Evolutionary conservation across 2,113 vertebrate species (phyloP).

Genomic region (Miniopterus natalensis): DNA sequence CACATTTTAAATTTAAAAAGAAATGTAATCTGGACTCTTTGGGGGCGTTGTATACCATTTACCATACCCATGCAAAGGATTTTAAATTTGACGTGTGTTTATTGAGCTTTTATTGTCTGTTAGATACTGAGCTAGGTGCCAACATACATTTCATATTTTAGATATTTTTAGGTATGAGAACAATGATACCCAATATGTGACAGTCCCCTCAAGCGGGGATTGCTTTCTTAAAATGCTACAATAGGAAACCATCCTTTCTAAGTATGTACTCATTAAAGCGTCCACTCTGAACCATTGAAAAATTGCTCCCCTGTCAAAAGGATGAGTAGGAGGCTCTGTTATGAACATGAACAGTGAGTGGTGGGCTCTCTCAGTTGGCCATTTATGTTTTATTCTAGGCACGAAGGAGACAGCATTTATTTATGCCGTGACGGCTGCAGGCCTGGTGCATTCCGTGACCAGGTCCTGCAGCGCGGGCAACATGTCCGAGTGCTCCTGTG

Average conservation of each 20-base stretch:
- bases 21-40: not conserved
- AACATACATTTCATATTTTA: not conserved
- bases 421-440: slow-evolving; percentile 93
- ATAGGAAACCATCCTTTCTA: not conserved
- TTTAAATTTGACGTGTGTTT: slow-evolving; percentile 10
- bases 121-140: not conserved
- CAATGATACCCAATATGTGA: not conserved
- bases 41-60: not conserved
- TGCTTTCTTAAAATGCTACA: slow-evolving; percentile 19
- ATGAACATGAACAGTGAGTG: not conserved
- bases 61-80: not conserved
- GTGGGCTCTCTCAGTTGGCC: not conserved
- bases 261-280: not conserved
- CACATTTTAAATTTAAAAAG: slow-evolving; percentile 15
- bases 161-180: not conserved
- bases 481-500: slow-evolving; percentile 96
- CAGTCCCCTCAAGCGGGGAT: not conserved
- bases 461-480: slow-evolving; percentile 96
- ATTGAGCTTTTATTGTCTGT: not conserved
- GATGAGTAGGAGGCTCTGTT: not conserved
- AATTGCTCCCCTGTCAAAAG: not conserved
- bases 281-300: not conserved
- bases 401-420: slow-evolving; percentile 97
- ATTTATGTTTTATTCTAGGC: slow-evolving; percentile 87
- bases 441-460: slow-evolving; percentile 95